phyloP scores from a whole-genome alignment of 2,888 invertebrate species.

The Coelinius sp. region DNA sequence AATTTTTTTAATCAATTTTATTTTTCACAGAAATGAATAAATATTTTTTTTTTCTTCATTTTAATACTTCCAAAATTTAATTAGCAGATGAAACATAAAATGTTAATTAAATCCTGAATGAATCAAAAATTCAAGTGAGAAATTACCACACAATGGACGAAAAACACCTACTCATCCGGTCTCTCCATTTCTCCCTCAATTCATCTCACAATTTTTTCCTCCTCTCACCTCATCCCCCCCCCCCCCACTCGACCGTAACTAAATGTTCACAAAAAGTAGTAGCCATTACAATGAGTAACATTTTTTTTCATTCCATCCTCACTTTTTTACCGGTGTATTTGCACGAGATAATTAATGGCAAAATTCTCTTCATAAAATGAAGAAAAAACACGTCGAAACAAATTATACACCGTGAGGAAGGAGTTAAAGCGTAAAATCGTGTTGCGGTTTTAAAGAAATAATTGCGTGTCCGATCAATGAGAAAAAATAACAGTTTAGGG shows the following conservation, averaged over 20 bases:
- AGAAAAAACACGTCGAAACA: neutral
- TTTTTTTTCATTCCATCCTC: neutral
- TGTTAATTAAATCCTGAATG: too few species aligned
- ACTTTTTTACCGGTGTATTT: neutral
- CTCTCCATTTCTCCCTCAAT: neutral
- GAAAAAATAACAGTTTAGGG: neutral
- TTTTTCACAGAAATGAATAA: too few species aligned
- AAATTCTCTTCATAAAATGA: neutral
- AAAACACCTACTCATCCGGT: too few species aligned
- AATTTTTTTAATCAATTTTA: too few species aligned
- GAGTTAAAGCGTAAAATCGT: neutral
- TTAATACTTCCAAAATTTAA: too few species aligned
- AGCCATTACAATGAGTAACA: neutral
- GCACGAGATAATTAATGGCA: constrained; percentile 1
- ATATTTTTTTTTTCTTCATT: too few species aligned
- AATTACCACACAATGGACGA: too few species aligned
- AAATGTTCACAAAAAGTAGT: neutral
- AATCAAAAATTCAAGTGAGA: too few species aligned
- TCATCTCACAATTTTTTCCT: neutral
- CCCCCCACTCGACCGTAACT: neutral
- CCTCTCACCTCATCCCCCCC: neutral
- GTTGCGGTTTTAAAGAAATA: neutral
- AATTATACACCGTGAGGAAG: neutral
- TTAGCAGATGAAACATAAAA: too few species aligned
- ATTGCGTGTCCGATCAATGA: constrained; percentile 3